phyloP scores from a whole-genome alignment of 1,140 invertebrate genomes.

The Anastatus disparis region DNA sequence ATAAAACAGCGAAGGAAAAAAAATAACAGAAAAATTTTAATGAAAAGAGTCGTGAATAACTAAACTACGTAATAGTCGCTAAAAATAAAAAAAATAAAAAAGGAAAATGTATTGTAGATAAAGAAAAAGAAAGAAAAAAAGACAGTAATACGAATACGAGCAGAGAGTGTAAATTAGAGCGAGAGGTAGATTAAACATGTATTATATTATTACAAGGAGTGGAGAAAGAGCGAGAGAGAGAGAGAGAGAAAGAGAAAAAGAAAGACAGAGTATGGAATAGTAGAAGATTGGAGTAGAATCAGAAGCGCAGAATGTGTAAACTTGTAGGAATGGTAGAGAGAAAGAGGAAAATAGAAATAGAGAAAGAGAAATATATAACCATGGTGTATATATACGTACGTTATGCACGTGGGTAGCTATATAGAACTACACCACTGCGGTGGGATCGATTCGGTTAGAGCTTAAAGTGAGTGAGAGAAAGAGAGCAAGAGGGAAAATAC shows the following conservation, averaged over 20 bases:
- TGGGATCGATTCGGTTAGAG: slow-evolving; percentile 64
- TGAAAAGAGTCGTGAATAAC: no score
- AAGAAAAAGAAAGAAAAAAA: no score
- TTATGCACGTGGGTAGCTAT: slow-evolving; percentile 62
- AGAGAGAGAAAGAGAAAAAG: background rate
- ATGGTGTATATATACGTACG: slow-evolving; percentile 54
- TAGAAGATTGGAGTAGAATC: slow-evolving; percentile 3
- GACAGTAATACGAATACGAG: background rate
- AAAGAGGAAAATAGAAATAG: slow-evolving; percentile 25
- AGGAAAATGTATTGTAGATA: no score
- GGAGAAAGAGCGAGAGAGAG: background rate
- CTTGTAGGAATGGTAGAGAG: slow-evolving; percentile 23
- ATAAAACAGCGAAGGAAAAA: background rate
- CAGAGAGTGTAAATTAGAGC: slow-evolving; percentile 13
- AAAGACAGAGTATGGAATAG: background rate
- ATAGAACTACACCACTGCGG: slow-evolving; percentile 63
- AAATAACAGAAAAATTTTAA: background rate
- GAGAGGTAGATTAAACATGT: slow-evolving; percentile 9
- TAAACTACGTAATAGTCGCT: no score
- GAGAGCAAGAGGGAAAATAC: slow-evolving; percentile 22
- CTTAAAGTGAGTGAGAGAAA: no score
- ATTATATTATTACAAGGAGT: background rate
- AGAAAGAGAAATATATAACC: slow-evolving; percentile 44
- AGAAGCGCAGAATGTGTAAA: slow-evolving; percentile 3
- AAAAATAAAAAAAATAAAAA: no score